Base-by-base conservation (phyloP, 2,797 vertebrate genomes). In the Merluccius polli region DNA sequence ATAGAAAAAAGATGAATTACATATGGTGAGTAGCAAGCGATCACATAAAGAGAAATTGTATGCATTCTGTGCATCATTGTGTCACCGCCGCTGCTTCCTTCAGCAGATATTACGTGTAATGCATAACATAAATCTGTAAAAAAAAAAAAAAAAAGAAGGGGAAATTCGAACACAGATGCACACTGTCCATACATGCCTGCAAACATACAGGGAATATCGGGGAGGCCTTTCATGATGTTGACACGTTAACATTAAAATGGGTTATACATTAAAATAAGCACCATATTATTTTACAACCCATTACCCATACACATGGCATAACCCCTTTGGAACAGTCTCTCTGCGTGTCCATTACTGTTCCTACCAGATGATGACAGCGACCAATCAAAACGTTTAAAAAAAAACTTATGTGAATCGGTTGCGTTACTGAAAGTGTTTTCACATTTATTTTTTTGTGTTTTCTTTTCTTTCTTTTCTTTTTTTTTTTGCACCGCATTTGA, bases 101-200 rank as follows among this genome's bases (percentile, higher is more conserved):
- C 52, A 24, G 27, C 3, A 63, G 52, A 63, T 63, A 24, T 63
- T 63, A 63, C 10, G n/a, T 9, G 10, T 63, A 63, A 63, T 27
- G 52, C n/a, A 1, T 10, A n/a, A 24, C 52, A 63, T 63, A 63
- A 63, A 63, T 63, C 52, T 9, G 29, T 24, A 16, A 15, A 30
- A 21, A 48, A 10, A 21, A 27, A 69, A 30, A 29, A 63, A 70
- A 6, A 70, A 63, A 63, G 8, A 29, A 67, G 80, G 77, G 83
- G 80, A 85, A 73, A 85, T 71, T 80, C 63, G 73, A n/a, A 48
- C 59, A 73, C 30, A 74, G 73, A 79, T 27, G 32, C 75, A 72
- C 44, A 21, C 24, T 1, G 24, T 33, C 38, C 33, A 72, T 35
- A 67, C 33, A 68, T 11, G 11, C 30, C 33, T n/a, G 15, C 31